Evolutionary conservation across 2,888 invertebrate species (phyloP), one percentile per base, ranked within the genome.

Genomic region (Epistrophella euchroma): DNA sequence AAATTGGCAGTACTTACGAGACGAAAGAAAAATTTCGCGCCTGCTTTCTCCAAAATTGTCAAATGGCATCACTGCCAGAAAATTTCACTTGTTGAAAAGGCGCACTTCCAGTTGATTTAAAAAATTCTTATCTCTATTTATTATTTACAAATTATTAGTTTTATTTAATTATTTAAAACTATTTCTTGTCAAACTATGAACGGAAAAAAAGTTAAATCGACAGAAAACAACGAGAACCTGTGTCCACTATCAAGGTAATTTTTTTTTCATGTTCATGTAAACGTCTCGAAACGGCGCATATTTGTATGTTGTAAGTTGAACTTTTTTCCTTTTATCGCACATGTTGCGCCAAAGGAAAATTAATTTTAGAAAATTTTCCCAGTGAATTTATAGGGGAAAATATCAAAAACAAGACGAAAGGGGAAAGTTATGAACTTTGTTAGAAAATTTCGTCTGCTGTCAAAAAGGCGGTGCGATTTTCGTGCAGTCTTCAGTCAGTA

Each of bases 191-290:
- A 90, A 89, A 90, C 89, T 89, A 90, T 92, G 91, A 91, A 90
- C 88, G 89, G 88, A 78, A 91, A 89, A 78, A 90, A 90, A 77
- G 88, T 88, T 56, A 91, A 90, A 86, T 84, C 79, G 76, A 88
- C 87, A 17, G 89, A 90, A 88, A 91, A 92, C 86, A 90, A 91
- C 90, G 92, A 92, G 86, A 92, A 92, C 89, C 88, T 91, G 88
- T 92, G 91, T 87, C 92, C 92, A 56, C 88, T 90, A 70, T 78
- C 89, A 77, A 91, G 92, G 92, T 92, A 90, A 90, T 2, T 62
- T 13, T 2, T 62, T 13, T 64, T 64, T 15, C 7, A 22, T 15
- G 32, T 2, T 17, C 17, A 40, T 66, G 15, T 0, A 45, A 40
- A 52, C 11, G 37, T 50, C 35, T 4, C 15, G 35, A 80, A 75